These are phyloP conservation scores for Burhinus oedicnemus DNA, from an alignment of 2,113 vertebrate genomes.

Conservation along the genomic window DNA sequence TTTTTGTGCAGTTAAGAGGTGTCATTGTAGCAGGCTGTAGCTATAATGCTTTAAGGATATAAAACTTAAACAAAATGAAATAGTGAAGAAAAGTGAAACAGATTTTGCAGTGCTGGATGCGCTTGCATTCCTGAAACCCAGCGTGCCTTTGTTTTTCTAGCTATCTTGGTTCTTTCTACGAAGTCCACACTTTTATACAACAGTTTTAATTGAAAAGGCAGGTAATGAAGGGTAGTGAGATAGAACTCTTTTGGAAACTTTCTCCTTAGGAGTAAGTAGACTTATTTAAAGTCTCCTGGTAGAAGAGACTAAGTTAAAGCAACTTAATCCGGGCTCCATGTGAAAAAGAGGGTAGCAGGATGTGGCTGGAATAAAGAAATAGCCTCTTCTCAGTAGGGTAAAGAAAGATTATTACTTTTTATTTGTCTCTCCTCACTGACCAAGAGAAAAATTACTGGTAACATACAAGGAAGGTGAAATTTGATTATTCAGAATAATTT, in stretches of 20 bases:
- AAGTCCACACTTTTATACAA: background rate
- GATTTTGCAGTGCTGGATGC: background rate
- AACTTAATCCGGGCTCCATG: background rate
- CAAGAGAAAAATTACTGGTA: background rate
- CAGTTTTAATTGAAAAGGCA: background rate
- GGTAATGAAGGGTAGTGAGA: background rate
- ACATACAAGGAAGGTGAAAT: background rate
- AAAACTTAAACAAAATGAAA: no score
- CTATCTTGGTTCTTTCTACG: background rate
- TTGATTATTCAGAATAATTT: background rate
- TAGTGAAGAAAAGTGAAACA: background rate
- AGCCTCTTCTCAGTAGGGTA: fast-evolving
- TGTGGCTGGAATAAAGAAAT: background rate
- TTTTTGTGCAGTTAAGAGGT: background rate
- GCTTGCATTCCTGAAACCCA: background rate
- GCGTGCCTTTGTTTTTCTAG: background rate
- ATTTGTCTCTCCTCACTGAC: background rate
- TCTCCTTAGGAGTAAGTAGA: background rate
- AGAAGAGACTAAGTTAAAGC: background rate
- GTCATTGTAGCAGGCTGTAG: background rate
- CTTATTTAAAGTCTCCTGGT: background rate
- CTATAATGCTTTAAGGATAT: background rate
- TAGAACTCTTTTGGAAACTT: background rate
- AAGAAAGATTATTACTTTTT: background rate
- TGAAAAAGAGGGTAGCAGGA: background rate